These are phyloP conservation scores for Anseranas semipalmata DNA, from an alignment of 2,113 vertebrate species.

Conservation along the genomic window DNA sequence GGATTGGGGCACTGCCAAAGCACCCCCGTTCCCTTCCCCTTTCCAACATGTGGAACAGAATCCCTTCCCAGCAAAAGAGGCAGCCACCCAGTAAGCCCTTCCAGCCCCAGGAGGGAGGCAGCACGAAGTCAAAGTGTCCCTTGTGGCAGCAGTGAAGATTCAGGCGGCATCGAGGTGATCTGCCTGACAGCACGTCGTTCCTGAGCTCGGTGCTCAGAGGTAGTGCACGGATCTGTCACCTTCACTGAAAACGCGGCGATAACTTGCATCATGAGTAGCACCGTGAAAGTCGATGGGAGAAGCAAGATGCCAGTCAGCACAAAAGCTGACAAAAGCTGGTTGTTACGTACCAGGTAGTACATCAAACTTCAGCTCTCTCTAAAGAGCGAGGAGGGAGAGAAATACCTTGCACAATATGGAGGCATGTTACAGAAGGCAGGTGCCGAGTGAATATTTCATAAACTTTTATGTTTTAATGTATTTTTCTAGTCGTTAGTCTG, in stretches of 20 bases:
- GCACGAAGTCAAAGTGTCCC: neutral
- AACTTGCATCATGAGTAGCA: neutral
- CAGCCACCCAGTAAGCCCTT: neutral
- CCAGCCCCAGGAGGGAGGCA: neutral
- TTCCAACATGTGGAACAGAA: no score
- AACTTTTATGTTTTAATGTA: neutral
- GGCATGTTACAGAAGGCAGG: conserved; percentile 18
- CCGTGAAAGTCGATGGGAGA: neutral
- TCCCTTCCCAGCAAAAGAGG: neutral
- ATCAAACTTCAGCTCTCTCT: conserved; percentile 14
- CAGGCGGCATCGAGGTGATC: neutral
- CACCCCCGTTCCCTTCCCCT: neutral
- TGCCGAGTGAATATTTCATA: neutral
- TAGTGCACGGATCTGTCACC: neutral
- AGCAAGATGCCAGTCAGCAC: conserved; percentile 19
- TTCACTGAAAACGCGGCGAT: neutral
- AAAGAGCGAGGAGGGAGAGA: conserved; percentile 26
- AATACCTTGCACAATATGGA: neutral
- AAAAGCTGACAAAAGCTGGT: conserved; percentile 55
- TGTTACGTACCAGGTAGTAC: conserved; percentile 31
- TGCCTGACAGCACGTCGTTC: neutral
- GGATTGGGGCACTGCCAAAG: neutral
- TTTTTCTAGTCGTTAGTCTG: conserved; percentile 11
- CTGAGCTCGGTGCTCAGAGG: neutral
- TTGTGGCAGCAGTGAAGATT: neutral